Evolutionary conservation across 2,888 invertebrate species (phyloP).

Genomic region (Parelbella ahira): DNA sequence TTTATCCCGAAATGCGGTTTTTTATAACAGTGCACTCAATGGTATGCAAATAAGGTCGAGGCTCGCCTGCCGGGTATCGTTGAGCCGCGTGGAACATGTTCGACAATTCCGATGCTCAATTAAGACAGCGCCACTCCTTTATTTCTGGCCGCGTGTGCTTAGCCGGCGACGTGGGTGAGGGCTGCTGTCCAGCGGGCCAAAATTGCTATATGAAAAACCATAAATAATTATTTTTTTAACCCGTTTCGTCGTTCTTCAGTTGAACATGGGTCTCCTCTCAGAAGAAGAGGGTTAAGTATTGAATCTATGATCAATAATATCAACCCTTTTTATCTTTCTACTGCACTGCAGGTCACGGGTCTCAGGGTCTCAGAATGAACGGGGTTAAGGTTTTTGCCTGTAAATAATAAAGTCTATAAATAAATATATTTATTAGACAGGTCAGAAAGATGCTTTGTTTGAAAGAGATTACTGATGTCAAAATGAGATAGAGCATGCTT

Average conservation of each 20-base stretch:
- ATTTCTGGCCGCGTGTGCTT: conserved; percentile 62
- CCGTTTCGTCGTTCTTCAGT: neutral
- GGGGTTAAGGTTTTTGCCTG: too few species aligned
- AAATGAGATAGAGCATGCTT: too few species aligned
- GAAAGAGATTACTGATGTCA: too few species aligned
- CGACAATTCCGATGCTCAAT: conserved; percentile 47
- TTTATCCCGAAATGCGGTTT: neutral
- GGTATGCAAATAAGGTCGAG: conserved; percentile 11
- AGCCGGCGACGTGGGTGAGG: conserved; percentile 41
- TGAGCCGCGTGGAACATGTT: conserved; percentile 17
- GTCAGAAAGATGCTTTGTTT: too few species aligned
- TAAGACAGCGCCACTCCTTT: conserved; percentile 56
- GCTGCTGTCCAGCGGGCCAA: conserved; percentile 26
- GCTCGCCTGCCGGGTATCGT: neutral
- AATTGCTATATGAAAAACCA: neutral
- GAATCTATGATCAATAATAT: too few species aligned
- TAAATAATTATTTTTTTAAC: neutral
- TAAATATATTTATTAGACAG: too few species aligned
- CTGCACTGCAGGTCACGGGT: too few species aligned
- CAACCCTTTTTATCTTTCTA: too few species aligned
- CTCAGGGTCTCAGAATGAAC: too few species aligned
- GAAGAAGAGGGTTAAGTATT: too few species aligned
- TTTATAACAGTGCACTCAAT: neutral
- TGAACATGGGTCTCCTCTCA: neutral
- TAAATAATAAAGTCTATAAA: too few species aligned